Base-by-base conservation (phyloP, 2,888 invertebrate genomes). In the Drosophila parthenogenetica region DNA sequence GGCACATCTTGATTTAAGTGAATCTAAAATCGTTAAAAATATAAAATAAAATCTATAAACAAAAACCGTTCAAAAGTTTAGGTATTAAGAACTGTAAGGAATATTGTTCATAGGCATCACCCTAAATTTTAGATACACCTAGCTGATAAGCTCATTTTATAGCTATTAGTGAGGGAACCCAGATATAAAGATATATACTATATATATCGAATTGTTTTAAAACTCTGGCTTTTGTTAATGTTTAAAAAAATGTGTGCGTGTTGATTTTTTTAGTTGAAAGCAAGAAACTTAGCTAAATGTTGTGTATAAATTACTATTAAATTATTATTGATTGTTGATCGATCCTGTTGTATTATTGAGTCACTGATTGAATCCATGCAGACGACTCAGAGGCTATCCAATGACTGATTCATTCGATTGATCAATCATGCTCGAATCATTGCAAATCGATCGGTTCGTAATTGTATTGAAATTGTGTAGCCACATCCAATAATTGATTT, bases 401-500 rank as follows among this genome's bases (percentile, higher is more conserved):
- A 54, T 59, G 59, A 59, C 59, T 59, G 59, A 59, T 39, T 29
- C 14, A 43, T 43, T 50, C 59, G 32, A 22, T 50, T 49, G 32
- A 22, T 60, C 60, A 29, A 29, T 49, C 32, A 17, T 17, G 13
- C 13, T 49, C 17, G 29, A 29, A 54, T 43, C 43, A 32, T 55
- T 59, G 32, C 59, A 59, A 50, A 42, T 32, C 13, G 64, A 54
- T 63, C 59, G 61, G 69, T 58, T 63, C 35, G 42, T 61, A 76
- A 16, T 58, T 35, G 69, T 81, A 77, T 69, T 81, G 29, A 73
- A 79, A 74, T 82, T 85, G 73, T 85, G 79, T 87, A 87, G 77
- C 73, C 81, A 86, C 72, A 86, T 73, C 76, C 76, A 86, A 88
- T 88, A 88, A 86, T 84, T 86, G 67, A 88, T 86, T 86, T 86